These are phyloP conservation scores for Vireo altiloquus DNA, from an alignment of 2,113 vertebrate genomes.

Conservation along the genomic window DNA sequence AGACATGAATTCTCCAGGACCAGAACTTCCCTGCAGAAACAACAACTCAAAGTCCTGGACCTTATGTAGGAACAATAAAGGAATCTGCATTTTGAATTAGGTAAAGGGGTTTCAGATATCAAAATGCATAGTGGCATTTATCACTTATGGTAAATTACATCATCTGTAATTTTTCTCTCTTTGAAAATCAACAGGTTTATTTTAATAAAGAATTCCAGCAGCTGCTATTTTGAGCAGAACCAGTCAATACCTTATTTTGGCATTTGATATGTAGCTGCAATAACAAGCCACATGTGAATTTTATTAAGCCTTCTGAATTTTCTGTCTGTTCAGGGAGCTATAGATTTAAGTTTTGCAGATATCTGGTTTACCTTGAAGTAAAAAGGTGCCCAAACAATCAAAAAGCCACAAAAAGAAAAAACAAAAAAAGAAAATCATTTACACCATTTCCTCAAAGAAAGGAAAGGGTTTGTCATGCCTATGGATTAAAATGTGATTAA, in stretches of 20 bases:
- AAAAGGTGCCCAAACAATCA: neutral
- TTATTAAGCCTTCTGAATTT: conserved; percentile 40
- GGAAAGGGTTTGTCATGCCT: neutral
- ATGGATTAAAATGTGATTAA: neutral
- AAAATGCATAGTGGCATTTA: neutral
- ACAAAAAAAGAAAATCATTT: neutral
- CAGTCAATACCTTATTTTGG: conserved; percentile 48
- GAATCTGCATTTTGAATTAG: neutral
- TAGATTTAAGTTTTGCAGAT: conserved; percentile 33
- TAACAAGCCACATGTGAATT: conserved; percentile 51
- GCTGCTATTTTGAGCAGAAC: conserved; percentile 21
- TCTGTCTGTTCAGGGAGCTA: conserved; percentile 29
- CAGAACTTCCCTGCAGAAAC: neutral
- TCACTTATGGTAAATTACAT: neutral
- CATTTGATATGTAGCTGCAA: conserved; percentile 37
- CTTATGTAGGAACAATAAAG: neutral
- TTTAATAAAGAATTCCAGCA: conserved; percentile 14
- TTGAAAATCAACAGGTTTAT: conserved; percentile 48
- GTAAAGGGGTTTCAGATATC: neutral
- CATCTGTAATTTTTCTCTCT: conserved; percentile 6
- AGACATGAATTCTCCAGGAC: fast-evolving
- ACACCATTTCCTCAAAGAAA: neutral
- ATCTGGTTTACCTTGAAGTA: conserved; percentile 36
- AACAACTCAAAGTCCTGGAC: neutral
- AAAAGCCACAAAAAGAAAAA: neutral